Base-by-base conservation (phyloP, 2,113 vertebrate genomes). In the Percina caprodes region DNA sequence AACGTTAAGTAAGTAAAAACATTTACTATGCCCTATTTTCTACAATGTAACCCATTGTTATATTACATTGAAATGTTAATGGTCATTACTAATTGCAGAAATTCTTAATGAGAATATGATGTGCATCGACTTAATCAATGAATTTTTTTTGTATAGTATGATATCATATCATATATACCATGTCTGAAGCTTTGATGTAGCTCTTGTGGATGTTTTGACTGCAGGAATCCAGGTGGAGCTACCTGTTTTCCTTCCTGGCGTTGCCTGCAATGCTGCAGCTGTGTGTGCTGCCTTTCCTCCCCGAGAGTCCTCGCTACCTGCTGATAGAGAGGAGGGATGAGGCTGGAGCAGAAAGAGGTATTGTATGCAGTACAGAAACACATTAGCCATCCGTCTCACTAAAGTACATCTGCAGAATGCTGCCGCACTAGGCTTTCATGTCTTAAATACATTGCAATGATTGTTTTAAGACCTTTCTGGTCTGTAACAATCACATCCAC, bases 291-390 rank as follows among this genome's bases (percentile, higher is more conserved):
- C 97, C 98, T 48, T 99, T 98, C 74, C 95, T 99, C 21, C 98
- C 97, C 0, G 97, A 99, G 90, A 99, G 97, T 87, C 98, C 98
- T 1, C 95, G 94, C 35, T 99, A 96, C 91, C 96, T 99, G 69
- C 95, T 99, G 58, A 95, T 99, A 39, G 97, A 99, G 90, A 97
- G 95, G 79, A 94, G 95, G 0, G 92, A 99, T 18, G 94, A 90
- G 0, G 95, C 74, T 0, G 93, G 89, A 75, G 97, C 98, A 66
- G 88, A 95, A 79, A 96, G 93, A 97, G 97, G 98, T 99, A 96
- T 9, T n/a, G 10, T 24, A 63, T 10, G 52, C 18, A 54, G 10
- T 30, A 52, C 42, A 51, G 26, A 39, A 26, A 19, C 56, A 58
- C n/a, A 30, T 7, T 21, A 30, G 14, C 10, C 35, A 42, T 14